These are phyloP conservation scores for Rhagophthalmus giganteus DNA, from an alignment of 2,888 invertebrate genomes.

Conservation along the genomic window DNA sequence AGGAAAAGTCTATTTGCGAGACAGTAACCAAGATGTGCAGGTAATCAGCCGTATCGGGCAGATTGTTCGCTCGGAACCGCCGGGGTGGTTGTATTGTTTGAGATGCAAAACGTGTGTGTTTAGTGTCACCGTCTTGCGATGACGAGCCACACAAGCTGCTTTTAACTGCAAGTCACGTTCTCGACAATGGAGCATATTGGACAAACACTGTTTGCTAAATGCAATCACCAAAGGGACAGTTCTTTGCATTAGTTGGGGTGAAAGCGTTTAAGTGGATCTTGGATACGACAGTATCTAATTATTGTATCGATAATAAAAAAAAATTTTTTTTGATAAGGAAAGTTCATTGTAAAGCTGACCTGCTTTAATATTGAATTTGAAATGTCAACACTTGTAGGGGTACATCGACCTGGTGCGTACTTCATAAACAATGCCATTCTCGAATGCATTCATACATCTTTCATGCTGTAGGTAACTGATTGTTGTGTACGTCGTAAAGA, in stretches of 20 bases:
- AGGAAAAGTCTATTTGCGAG: conserved; percentile 13
- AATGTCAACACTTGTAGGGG: conserved; percentile 8
- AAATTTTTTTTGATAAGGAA: not conserved
- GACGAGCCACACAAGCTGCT: conserved; percentile 46
- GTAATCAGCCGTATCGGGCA: conserved; percentile 37
- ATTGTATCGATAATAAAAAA: not conserved
- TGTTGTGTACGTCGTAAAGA: conserved; percentile 6
- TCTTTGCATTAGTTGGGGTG: conserved; percentile 7
- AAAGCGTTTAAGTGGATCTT: conserved; percentile 2
- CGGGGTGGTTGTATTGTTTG: conserved; percentile 48
- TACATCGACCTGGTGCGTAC: conserved; percentile 15
- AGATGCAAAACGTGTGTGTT: conserved; percentile 49
- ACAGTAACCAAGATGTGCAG: conserved; percentile 23
- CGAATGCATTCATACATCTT: conserved; percentile 18
- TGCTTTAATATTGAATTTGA: not conserved
- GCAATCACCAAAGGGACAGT: conserved; percentile 9
- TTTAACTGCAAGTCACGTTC: conserved; percentile 49
- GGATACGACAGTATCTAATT: no score
- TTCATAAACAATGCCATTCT: conserved; percentile 17
- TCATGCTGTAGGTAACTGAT: conserved; percentile 9
- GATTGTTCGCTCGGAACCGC: conserved; percentile 45
- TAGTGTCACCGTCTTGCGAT: conserved; percentile 43
- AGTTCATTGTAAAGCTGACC: not conserved
- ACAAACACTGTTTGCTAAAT: conserved; percentile 35
- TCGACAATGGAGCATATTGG: conserved; percentile 43